Percentiles rank a stretch among this genome's conserved stretches.
phyloP scores from a whole-genome alignment of 2,888 invertebrate genomes.

The Temnothorax rugatulus region DNA sequence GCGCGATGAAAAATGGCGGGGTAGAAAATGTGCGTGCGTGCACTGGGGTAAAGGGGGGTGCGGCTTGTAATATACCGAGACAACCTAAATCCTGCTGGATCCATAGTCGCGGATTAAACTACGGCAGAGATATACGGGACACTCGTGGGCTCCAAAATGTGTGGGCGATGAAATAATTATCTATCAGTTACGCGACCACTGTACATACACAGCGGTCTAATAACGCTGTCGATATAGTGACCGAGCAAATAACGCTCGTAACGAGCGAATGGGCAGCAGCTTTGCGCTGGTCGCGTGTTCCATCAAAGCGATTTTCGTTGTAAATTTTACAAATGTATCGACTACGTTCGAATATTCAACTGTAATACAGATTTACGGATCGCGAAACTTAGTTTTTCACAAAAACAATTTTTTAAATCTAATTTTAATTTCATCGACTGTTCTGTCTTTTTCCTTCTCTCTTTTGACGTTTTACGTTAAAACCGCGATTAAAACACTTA shows the following conservation, averaged over 20 bases:
- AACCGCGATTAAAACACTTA: not conserved
- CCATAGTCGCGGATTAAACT: constrained; percentile 42
- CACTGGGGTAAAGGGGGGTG: not conserved
- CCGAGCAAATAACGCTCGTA: constrained; percentile 5
- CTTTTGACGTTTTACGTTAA: not conserved
- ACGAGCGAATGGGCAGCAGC: not conserved
- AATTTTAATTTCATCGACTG: not conserved
- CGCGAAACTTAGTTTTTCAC: not conserved
- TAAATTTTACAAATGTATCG: not conserved
- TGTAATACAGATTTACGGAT: not conserved
- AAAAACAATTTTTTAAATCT: not conserved
- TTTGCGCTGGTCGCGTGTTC: no score
- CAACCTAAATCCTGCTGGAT: constrained; percentile 50
- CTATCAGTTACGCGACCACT: not conserved
- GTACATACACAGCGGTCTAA: not conserved
- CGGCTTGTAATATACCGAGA: constrained; percentile 42
- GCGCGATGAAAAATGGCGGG: constrained; percentile 36
- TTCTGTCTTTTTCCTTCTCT: not conserved
- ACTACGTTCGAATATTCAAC: not conserved
- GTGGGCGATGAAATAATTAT: constrained; percentile 38
- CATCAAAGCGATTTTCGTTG: not conserved
- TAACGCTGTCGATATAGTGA: not conserved
- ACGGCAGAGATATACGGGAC: not conserved
- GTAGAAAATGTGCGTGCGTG: constrained; percentile 37
- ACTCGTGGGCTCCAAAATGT: constrained; percentile 3